Base-by-base conservation (phyloP, 2,888 invertebrate species). In the Drosophila tripunctata region DNA sequence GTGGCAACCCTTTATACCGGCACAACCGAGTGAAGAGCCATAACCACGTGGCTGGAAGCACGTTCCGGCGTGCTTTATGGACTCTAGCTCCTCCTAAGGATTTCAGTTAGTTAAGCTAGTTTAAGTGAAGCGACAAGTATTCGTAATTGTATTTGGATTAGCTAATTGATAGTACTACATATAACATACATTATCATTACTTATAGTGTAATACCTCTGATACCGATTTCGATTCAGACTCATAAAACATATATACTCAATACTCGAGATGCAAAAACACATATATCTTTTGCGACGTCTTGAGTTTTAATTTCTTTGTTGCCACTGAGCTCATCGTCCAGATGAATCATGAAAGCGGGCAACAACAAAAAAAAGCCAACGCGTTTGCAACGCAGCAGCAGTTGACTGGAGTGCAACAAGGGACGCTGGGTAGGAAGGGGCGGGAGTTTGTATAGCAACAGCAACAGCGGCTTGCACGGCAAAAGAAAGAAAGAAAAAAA, bases 1-100 rank as follows among this genome's bases (percentile, higher is more conserved):
- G 89, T 98, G 98, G 98, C 95, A 94, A 90, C 97, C 97, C 21
- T 95, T 94, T 90, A 94, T 94, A 78, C 93, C 93, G 70, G 93
- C 94, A 10, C 91, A 91, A 58, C 82, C 88, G 45, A 89, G 82
- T 66, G 71, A 75, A 45, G 88, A 89, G 12, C 90, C 90, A 63
- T 90, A 90, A 76, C 87, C 67, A 41, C 75, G 73, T 54, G 58
- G 79, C 47, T 77, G 85, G 82, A 75, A 85, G 86, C 81, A 84
- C 58, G 86, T 73, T 30, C 54, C 63, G 60, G 67, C 71, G 62
- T 87, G 83, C 85, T 85, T 78, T 69, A 50, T 61, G 45, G 87
- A 87, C 63, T 78, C n/a, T n/a, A n/a, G 75, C 52, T 44, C 71
- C 50, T 58, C 56, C 61, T 69, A 15, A 43, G 45, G 33, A 50